These are phyloP conservation scores for Vanacampus margaritifer DNA, from an alignment of 2,113 vertebrate genomes.

Conservation along the genomic window DNA sequence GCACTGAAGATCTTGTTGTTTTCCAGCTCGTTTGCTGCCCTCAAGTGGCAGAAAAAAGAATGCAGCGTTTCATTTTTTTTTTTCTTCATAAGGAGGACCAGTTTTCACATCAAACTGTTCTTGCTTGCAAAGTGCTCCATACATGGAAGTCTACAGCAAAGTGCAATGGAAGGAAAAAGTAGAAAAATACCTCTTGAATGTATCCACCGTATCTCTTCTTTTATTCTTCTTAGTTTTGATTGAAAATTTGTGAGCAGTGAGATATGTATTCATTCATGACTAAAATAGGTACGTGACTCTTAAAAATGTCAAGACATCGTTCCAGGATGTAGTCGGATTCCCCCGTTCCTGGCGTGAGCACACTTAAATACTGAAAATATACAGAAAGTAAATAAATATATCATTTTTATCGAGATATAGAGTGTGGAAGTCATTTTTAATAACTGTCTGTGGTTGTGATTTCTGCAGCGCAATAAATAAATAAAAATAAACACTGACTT, in stretches of 20 bases:
- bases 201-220: slow-evolving; percentile 31
- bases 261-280: slow-evolving; percentile 47
- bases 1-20: neutral
- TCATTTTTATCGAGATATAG: slow-evolving; percentile 62
- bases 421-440: slow-evolving; percentile 73
- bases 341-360: slow-evolving; percentile 51
- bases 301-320: slow-evolving; percentile 66
- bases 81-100: slow-evolving; percentile 27
- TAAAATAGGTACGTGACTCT: slow-evolving; percentile 66
- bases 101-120: slow-evolving; percentile 5
- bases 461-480: neutral
- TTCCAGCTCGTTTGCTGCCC: neutral
- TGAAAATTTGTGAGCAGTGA: slow-evolving; percentile 60
- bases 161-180: slow-evolving; percentile 63
- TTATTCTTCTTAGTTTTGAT: slow-evolving; percentile 31
- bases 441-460: slow-evolving; percentile 15
- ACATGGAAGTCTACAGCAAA: slow-evolving; percentile 65
- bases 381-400: slow-evolving; percentile 73
- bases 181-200: slow-evolving; percentile 69
- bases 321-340: slow-evolving; percentile 50
- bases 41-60: neutral
- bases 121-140: slow-evolving; percentile 59
- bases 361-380: slow-evolving; percentile 78
- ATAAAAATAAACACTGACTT: neutral
- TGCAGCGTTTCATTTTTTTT: neutral